Base-by-base conservation (phyloP, 2,797 vertebrate species). In the Tolypeutes matacus region DNA sequence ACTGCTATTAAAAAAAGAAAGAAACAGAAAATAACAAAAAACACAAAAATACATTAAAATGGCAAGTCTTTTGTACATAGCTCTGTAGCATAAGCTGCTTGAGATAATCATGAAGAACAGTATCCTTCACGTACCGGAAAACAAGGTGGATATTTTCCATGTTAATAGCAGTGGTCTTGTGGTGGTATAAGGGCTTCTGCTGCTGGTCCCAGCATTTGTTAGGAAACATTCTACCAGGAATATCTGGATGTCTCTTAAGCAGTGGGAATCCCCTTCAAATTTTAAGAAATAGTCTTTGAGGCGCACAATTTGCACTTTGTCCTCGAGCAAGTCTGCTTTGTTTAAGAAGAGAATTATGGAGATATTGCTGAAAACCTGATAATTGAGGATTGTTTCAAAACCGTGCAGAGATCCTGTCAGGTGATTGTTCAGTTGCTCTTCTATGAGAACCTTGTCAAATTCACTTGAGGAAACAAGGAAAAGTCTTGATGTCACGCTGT, bases 121-220 rank as follows among this genome's bases (percentile, higher is more conserved):
- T 99, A 98, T 99, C 99, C 98, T 99, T 99, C 96, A 99, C 99
- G 34, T 99, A 99, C 7, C 99, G 99, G 98, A 99, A 99, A 73
- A 99, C 99, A 91, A 99, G 99, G 95, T 99, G 98, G 98, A 99
- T 99, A 98, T 99, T 99, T 97, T 99, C 99, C 34, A 99, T 99
- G 98, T 99, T 99, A 98, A 99, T 99, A 96, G 99, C 99, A 2
- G 99, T 99, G 99, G 99, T 99, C 98, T 99, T 99, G 98, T 99
- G 99, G 98, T 99, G 99, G 98, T 99, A 99, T 58, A 99, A 98
- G 2, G 99, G 99, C 98, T 99, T 99, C 98, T 99, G 99, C 97
- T 99, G 99, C 98, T 99, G 98, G 90, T 99, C 99, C 96, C 99
- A 99, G 84, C 99, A 99, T 98, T 99, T 99, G 96, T 97, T 98